Evolutionary conservation across 2,113 vertebrate species (phyloP).

Genomic region (Pachyramphus minor): DNA sequence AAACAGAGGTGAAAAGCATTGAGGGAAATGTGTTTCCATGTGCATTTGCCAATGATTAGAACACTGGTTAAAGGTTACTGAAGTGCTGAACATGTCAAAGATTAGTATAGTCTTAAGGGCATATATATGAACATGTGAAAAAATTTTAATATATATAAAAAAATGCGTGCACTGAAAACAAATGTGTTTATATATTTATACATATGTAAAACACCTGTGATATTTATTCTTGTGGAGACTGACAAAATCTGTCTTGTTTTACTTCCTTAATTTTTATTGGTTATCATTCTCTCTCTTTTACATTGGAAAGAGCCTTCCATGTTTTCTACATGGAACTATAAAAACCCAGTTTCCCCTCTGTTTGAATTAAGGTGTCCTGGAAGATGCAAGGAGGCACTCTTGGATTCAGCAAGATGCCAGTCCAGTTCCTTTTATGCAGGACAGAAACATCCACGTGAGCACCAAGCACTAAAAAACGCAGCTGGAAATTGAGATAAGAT

Average conservation of each 20-base stretch:
- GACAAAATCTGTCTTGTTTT: not conserved
- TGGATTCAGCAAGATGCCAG: not conserved
- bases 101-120: not conserved
- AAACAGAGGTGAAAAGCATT: not conserved
- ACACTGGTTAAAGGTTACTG: not conserved
- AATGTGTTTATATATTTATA: not conserved
- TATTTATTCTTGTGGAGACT: not conserved
- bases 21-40: not conserved
- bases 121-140: not conserved
- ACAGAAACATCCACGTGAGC: not conserved
- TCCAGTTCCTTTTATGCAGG: not conserved
- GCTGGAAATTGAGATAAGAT: not conserved
- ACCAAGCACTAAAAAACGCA: not conserved
- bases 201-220: fast-evolving
- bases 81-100: not conserved
- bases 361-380: not conserved
- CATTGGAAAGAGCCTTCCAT: not conserved
- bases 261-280: not conserved
- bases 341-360: not conserved
- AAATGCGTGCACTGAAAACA: not conserved
- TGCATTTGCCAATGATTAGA: not conserved
- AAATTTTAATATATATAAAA: not conserved
- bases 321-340: not conserved
- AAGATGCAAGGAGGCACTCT: not conserved
- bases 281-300: not conserved